Conservation (phyloP, 2,113 vertebrate species). For the Actenoides lindsayi region DNA sequence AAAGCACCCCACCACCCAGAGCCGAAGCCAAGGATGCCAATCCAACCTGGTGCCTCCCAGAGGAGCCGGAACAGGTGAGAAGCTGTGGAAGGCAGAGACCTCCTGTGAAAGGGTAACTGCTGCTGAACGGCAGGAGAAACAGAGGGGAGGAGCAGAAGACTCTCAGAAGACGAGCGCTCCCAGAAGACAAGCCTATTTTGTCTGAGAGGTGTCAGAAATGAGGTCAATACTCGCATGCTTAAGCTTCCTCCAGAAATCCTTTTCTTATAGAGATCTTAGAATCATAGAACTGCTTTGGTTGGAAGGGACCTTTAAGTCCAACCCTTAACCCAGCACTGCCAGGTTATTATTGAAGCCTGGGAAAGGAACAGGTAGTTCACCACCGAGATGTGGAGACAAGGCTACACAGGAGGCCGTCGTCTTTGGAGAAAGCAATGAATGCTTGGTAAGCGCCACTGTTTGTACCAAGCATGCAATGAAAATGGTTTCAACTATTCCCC, state of each 20-base stretch:
- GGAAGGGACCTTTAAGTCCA: too few species aligned
- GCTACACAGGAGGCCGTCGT: fast-evolving
- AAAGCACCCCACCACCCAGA: not conserved
- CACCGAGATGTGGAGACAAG: fast-evolving
- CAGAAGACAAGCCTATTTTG: not conserved
- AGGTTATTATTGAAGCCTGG: not conserved
- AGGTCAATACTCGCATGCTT: not conserved
- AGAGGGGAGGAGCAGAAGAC: not conserved
- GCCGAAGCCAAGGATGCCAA: not conserved
- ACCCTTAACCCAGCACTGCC: too few species aligned
- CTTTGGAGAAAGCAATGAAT: not conserved
- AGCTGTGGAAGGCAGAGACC: not conserved
- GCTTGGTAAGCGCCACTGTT: not conserved
- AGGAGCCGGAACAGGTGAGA: fast-evolving
- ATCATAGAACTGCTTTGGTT: not conserved
- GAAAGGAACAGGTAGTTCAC: not conserved
- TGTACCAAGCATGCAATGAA: not conserved
- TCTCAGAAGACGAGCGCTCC: not conserved
- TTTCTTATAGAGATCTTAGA: not conserved
- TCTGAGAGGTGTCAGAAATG: not conserved
- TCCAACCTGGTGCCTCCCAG: too few species aligned
- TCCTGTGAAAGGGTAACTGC: not conserved
- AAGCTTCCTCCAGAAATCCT: not conserved
- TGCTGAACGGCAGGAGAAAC: too few species aligned
- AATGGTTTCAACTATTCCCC: not conserved